Percentiles rank a stretch among this genome's conserved stretches.
Evolutionary conservation across 1,140 invertebrate genomes (phyloP).

Genomic region (Caerostris extrusa): DNA sequence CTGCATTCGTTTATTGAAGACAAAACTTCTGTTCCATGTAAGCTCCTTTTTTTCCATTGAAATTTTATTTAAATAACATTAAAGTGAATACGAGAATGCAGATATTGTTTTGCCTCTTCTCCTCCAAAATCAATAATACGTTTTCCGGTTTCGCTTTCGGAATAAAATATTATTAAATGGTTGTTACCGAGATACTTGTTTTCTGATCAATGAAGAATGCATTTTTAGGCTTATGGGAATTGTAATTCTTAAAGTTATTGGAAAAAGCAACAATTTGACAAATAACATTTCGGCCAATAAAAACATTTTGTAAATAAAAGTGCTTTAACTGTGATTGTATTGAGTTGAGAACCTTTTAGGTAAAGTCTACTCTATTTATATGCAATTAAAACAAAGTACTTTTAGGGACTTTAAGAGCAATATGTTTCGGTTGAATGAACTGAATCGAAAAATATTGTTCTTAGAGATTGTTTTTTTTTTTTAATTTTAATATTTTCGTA

Average conservation of each 20-base stretch:
- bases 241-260: not conserved
- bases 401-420: no score
- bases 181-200: not conserved
- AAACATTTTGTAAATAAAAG: not conserved
- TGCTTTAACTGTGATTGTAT: no score
- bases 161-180: constrained; percentile 2
- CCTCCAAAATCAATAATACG: not conserved
- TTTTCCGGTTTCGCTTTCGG: not conserved
- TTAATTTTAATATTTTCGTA: no score
- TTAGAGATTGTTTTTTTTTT: no score
- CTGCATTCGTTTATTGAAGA: not conserved
- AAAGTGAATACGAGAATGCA: not conserved
- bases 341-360: no score
- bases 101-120: not conserved
- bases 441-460: no score
- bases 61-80: constrained; percentile 30
- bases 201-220: not conserved
- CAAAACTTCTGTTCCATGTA: not conserved
- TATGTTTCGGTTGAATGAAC: no score
- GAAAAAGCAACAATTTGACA: not conserved
- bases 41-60: not conserved
- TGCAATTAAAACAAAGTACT: no score
- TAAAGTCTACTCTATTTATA: no score
- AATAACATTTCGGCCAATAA: not conserved
- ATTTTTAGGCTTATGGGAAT: not conserved